These are phyloP conservation scores for Galemys pyrenaicus DNA, from an alignment of 2,113 vertebrate genomes.

Conservation along the genomic window DNA sequence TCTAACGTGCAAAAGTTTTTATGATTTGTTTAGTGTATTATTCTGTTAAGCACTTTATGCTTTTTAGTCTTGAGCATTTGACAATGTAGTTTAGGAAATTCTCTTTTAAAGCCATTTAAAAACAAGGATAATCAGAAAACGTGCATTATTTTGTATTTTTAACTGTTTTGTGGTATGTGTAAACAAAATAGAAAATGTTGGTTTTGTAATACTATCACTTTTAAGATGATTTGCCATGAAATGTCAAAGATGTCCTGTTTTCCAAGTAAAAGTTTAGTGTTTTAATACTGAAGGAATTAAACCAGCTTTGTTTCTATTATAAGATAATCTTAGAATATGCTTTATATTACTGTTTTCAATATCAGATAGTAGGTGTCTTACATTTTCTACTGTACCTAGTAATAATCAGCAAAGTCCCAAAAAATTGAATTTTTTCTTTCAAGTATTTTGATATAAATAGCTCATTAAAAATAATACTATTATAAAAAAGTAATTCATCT, in stretches of 20 bases:
- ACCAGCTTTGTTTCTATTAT: slow-evolving; percentile 17
- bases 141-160: slow-evolving; percentile 48
- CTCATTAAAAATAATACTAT: neutral
- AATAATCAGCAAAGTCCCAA: neutral
- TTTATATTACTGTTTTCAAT: slow-evolving; percentile 29
- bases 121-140: slow-evolving; percentile 49
- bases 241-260: neutral
- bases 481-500: neutral
- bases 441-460: slow-evolving; percentile 10
- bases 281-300: neutral
- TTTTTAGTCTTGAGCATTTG: slow-evolving; percentile 50
- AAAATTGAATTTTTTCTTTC: neutral
- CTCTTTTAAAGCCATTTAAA: slow-evolving; percentile 58
- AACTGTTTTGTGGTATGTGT: slow-evolving; percentile 26
- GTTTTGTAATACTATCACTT: slow-evolving; percentile 50
- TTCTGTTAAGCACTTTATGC: slow-evolving; percentile 67
- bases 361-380: slow-evolving; percentile 14
- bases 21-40: neutral
- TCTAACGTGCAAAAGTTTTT: neutral
- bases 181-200: slow-evolving; percentile 36
- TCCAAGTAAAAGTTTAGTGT: neutral
- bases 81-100: slow-evolving; percentile 57
- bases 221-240: slow-evolving; percentile 35
- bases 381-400: slow-evolving; percentile 14
- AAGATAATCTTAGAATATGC: slow-evolving; percentile 24